Conservation (phyloP, 2,797 vertebrate species). For the Enteromius argenteus region DNA sequence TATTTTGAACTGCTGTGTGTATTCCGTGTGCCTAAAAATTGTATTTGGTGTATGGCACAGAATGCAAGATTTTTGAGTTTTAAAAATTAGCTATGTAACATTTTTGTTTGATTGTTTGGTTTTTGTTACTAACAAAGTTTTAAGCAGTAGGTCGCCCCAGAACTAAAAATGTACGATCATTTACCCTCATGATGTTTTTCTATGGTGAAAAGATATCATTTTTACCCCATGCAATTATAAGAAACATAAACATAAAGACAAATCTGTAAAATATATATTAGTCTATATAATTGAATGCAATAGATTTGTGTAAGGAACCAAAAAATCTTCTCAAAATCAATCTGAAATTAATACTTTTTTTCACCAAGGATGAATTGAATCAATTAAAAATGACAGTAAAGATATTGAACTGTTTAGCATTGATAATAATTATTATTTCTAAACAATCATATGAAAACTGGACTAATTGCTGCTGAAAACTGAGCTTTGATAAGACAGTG, state of each 20-base stretch:
- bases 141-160: no score
- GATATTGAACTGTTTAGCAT: not conserved
- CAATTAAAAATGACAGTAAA: not conserved
- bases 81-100: not conserved
- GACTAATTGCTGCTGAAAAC: not conserved
- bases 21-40: conserved; percentile 24
- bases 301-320: not conserved
- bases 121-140: not conserved
- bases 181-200: not conserved
- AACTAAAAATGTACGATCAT: not conserved
- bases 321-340: not conserved
- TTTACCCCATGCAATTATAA: not conserved
- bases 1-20: conserved; percentile 4
- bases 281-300: not conserved
- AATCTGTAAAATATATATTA: not conserved
- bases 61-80: not conserved
- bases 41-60: conserved; percentile 9
- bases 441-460: not conserved
- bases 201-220: not conserved
- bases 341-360: not conserved
- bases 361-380: not conserved
- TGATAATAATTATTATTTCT: not conserved
- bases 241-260: not conserved
- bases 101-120: not conserved
- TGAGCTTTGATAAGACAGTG: not conserved